A percentile compares a stretch with the other conserved stretches of the same genome.
Evolutionary conservation across 2,888 invertebrate genomes (phyloP).

Genomic region (Kuschelorhynchus macadamiae): DNA sequence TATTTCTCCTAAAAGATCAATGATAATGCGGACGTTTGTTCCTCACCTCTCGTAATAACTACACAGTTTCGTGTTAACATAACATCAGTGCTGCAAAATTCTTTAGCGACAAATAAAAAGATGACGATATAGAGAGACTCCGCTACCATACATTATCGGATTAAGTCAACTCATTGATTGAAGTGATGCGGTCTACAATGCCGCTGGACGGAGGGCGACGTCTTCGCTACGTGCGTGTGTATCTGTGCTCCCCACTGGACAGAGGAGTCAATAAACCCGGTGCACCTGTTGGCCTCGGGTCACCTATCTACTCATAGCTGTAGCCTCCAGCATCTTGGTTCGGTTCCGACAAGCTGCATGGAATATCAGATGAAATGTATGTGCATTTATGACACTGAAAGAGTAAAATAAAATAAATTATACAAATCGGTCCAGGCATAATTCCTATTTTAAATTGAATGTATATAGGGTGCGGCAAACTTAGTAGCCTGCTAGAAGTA

Average conservation of each 20-base stretch:
- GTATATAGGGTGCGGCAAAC: too few relatives aligned
- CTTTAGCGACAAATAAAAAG: not conserved
- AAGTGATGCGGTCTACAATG: slow-evolving; percentile 55
- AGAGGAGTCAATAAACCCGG: slow-evolving; percentile 69
- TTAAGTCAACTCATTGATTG: slow-evolving; percentile 49
- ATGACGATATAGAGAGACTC: not conserved
- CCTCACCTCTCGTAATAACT: too few relatives aligned
- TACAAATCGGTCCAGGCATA: too few relatives aligned
- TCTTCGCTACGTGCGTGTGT: slow-evolving; percentile 37
- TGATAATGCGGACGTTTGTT: too few relatives aligned
- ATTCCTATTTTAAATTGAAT: too few relatives aligned
- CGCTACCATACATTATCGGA: slow-evolving; percentile 29
- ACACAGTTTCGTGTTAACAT: too few relatives aligned
- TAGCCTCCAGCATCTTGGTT: slow-evolving; percentile 53
- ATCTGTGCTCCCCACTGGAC: slow-evolving; percentile 45
- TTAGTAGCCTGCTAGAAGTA: too few relatives aligned
- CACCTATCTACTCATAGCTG: slow-evolving; percentile 60
- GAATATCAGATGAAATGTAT: too few relatives aligned
- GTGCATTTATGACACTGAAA: too few relatives aligned
- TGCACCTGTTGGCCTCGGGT: slow-evolving; percentile 70
- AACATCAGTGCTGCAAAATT: not conserved
- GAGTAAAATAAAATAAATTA: too few relatives aligned
- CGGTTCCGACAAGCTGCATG: slow-evolving; percentile 33
- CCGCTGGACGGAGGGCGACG: slow-evolving; percentile 38
- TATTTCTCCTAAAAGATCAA: too few relatives aligned